A percentile compares a stretch with the other conserved stretches of the same genome.
Conservation (phyloP, 2,113 vertebrate genomes). For the Cisticola juncidis region DNA sequence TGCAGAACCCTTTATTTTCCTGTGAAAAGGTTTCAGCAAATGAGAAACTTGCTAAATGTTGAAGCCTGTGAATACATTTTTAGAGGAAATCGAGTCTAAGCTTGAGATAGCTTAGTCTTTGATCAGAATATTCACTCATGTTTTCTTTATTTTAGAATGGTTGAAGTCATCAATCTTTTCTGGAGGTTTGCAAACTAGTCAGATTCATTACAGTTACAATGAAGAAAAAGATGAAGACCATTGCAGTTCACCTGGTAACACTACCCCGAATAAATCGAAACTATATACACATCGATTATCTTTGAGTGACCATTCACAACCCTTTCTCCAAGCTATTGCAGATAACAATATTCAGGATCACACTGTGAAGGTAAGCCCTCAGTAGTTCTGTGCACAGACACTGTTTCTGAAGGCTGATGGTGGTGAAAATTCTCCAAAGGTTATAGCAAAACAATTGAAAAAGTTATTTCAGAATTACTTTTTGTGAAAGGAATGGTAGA, state of each 20-base stretch:
- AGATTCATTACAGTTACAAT: slow-evolving; percentile 98
- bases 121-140: neutral
- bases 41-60: neutral
- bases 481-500: neutral
- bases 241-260: slow-evolving; percentile 90
- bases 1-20: neutral
- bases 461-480: neutral
- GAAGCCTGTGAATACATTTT: neutral
- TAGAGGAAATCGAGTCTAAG: neutral
- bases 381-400: neutral
- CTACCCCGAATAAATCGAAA: slow-evolving; percentile 88
- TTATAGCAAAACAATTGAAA: neutral
- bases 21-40: neutral
- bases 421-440: neutral
- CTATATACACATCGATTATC: slow-evolving; percentile 84
- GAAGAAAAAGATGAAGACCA: slow-evolving; percentile 99
- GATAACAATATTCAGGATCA: slow-evolving; percentile 97
- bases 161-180: slow-evolving; percentile 96
- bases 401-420: neutral
- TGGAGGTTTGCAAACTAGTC: slow-evolving; percentile 96
- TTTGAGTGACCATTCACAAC: slow-evolving; percentile 91
- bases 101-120: neutral
- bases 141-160: slow-evolving; percentile 81
- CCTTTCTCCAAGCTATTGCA: slow-evolving; percentile 94
- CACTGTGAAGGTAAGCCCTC: slow-evolving; percentile 87